Evolutionary conservation across 2,113 vertebrate species (phyloP).

Genomic region (Ursus arctos): DNA sequence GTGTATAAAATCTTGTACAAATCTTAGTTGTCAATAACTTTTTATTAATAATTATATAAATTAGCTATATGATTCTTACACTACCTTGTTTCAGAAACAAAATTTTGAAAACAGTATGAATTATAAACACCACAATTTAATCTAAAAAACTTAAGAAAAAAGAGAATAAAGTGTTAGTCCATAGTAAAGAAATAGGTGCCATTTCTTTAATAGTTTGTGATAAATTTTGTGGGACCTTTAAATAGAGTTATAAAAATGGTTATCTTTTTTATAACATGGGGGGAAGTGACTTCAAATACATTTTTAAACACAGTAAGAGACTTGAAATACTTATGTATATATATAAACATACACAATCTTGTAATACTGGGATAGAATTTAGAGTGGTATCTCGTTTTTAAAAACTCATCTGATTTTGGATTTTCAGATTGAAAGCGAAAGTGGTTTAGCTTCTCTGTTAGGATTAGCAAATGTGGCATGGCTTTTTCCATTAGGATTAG

Average conservation of each 20-base stretch:
- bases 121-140: conserved; percentile 10
- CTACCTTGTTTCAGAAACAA: background rate
- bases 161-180: background rate
- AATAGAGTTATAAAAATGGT: background rate
- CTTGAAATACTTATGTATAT: conserved; percentile 53
- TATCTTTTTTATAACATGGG: background rate
- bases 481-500: conserved; percentile 77
- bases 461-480: conserved; percentile 58
- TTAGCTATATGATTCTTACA: background rate
- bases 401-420: conserved; percentile 58
- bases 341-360: conserved; percentile 55
- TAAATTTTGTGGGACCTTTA: background rate
- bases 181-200: background rate
- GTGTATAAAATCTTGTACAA: background rate
- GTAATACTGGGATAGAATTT: background rate
- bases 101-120: background rate
- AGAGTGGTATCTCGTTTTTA: background rate
- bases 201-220: conserved; percentile 6
- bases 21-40: background rate
- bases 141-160: conserved; percentile 5
- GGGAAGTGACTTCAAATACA: background rate
- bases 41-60: background rate
- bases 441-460: conserved; percentile 61
- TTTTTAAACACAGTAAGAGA: background rate
- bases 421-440: conserved; percentile 54